These are phyloP conservation scores for Pristiophorus japonicus DNA, from an alignment of 2,113 vertebrate species.

Conservation along the genomic window DNA sequence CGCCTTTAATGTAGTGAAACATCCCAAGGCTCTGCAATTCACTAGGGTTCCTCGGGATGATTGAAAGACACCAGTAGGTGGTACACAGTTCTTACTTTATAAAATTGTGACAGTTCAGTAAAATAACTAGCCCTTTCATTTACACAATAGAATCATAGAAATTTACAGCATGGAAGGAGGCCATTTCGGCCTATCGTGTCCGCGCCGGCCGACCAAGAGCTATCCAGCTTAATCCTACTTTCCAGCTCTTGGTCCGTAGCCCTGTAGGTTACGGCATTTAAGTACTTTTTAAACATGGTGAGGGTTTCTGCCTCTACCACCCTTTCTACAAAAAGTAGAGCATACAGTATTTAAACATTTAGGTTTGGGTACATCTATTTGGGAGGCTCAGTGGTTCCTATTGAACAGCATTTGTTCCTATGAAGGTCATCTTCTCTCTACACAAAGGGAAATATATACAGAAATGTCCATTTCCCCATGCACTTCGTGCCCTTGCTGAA, in stretches of 20 bases:
- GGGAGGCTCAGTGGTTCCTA: background rate
- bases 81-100: background rate
- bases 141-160: no score
- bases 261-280: no score
- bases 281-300: no score
- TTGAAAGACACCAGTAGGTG: background rate
- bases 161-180: no score
- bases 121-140: background rate
- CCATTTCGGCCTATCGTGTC: no score
- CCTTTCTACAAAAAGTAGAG: background rate
- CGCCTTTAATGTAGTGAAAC: no score
- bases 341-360: background rate
- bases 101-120: background rate
- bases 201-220: no score
- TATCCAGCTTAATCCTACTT: no score
- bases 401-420: background rate
- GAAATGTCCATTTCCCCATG: background rate
- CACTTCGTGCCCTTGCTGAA: constrained; percentile 30
- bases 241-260: no score
- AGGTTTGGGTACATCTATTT: background rate
- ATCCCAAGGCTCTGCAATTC: no score
- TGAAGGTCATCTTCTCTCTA: background rate
- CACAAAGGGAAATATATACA: background rate
- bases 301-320: no score
- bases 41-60: background rate